Evolutionary conservation across 2,113 vertebrate species (phyloP).

Genomic region (Micronycteris hirsuta): DNA sequence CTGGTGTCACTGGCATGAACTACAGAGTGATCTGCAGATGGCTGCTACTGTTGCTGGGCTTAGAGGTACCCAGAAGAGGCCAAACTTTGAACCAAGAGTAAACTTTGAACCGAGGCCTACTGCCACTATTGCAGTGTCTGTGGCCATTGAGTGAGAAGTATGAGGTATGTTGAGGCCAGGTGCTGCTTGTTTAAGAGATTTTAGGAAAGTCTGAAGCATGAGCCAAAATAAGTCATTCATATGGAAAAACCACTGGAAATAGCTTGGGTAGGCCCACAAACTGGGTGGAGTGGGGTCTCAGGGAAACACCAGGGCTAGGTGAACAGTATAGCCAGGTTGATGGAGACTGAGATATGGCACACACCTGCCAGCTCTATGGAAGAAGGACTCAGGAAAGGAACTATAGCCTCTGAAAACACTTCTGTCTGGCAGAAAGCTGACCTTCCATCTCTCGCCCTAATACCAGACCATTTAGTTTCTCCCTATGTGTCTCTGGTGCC

Average conservation of each 20-base stretch:
- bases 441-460: not conserved
- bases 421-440: not conserved
- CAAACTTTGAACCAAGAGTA: not conserved
- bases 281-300: not conserved
- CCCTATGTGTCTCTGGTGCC: not conserved
- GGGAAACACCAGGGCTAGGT: not conserved
- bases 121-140: not conserved
- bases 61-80: not conserved
- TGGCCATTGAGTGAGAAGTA: not conserved
- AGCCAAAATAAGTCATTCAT: not conserved
- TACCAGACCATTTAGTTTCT: not conserved
- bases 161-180: not conserved
- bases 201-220: not conserved
- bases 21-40: not conserved
- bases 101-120: not conserved
- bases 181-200: not conserved
- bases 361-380: not conserved
- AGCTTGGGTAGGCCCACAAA: not conserved
- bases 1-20: not conserved
- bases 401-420: not conserved
- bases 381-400: not conserved
- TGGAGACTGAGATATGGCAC: not conserved
- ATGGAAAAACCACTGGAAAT: not conserved
- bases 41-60: not conserved
- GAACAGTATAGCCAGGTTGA: not conserved